Conservation (phyloP, 2,888 invertebrate genomes). For the Lithophane semibrunnea region DNA sequence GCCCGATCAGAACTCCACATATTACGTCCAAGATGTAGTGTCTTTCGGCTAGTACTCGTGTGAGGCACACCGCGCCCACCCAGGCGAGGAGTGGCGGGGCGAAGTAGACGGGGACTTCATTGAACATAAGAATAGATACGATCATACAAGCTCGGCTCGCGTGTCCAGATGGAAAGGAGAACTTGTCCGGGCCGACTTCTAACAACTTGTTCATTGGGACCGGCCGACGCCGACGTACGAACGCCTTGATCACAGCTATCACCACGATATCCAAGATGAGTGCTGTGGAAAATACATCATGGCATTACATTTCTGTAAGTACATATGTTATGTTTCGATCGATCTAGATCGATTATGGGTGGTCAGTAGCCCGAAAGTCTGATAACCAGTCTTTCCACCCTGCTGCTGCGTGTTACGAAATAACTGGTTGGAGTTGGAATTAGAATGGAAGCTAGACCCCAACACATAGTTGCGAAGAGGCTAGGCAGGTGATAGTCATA, state of each 20-base stretch:
- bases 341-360: neutral
- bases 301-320: neutral
- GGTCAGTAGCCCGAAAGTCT: neutral
- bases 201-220: slow-evolving; percentile 92
- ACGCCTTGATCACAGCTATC: slow-evolving; percentile 94
- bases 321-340: neutral
- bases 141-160: slow-evolving; percentile 95
- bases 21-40: slow-evolving; percentile 97
- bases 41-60: slow-evolving; percentile 95
- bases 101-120: slow-evolving; percentile 88
- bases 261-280: slow-evolving; percentile 95
- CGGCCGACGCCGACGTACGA: slow-evolving; percentile 94
- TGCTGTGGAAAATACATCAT: slow-evolving; percentile 84
- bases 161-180: slow-evolving; percentile 98
- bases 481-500: no score
- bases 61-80: slow-evolving; percentile 93
- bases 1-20: slow-evolving; percentile 94
- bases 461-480: no score
- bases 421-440: neutral
- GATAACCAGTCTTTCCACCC: neutral
- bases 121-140: slow-evolving; percentile 92
- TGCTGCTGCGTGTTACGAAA: no score
- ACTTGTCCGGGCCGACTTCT: slow-evolving; percentile 96
- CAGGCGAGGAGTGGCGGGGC: slow-evolving; percentile 93
- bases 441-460: no score